Base-by-base conservation (phyloP, 2,113 vertebrate genomes). In the Ahaetulla prasina region DNA sequence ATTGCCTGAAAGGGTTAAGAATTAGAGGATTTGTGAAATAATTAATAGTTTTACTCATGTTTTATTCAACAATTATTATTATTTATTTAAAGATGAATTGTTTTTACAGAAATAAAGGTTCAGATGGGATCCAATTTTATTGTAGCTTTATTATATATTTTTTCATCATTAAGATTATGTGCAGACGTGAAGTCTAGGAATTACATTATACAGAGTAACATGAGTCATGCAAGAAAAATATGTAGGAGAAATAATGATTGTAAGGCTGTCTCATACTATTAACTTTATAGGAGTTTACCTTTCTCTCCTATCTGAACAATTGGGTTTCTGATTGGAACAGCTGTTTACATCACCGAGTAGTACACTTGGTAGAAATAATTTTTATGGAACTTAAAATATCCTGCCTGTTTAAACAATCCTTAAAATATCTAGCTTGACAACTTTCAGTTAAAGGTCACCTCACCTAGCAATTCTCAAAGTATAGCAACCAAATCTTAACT, bases 31-130 rank as follows among this genome's bases (percentile, higher is more conserved):
- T 23, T 39, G 3, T 84, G 80, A 27, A 68, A 0, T 4, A 84
- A 80, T 2, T 14, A 86, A 39, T 54, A 6, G 3, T 9, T 0
- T 53, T 91, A 89, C 89, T 94, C 85, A 9, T 94, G 3, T 14
- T 92, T 90, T 88, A 90, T 94, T 89, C 47, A 50, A 53, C 1
- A 54, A 3, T 54, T 94, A 18, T 2, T 86, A 54, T 57, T 57
- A 25, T 50, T 91, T 84, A 57, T 92, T 93, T 94, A 92, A 89
- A 0, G 52, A 45, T 39, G 0, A 30, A 89, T 84, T 54, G 0
- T 89, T 95, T 96, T 89, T 50, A 90, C 23, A 16, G 43, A 94
- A 90, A 88, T 93, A 53, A 30, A 89, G 39, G n/a, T 93, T 94
- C 84, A 12, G n/a, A 55, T 84, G 47, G 91, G 12, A 60, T 88